Evolutionary conservation across 2,113 vertebrate genomes (phyloP).

Genomic region (Notechis scutatus): DNA sequence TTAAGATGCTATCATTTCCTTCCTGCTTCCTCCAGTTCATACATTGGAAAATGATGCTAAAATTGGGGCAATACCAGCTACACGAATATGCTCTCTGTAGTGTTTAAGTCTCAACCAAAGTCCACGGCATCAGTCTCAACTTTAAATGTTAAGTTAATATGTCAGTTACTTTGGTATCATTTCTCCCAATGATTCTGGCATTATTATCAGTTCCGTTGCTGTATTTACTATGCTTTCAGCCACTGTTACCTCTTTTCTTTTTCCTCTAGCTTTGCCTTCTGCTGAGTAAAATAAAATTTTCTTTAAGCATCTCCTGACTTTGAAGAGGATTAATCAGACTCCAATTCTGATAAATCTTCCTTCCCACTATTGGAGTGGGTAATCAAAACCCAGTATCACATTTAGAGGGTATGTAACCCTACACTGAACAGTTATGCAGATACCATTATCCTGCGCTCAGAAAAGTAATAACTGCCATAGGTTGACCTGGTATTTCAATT

Average conservation of each 20-base stretch:
- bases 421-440: not conserved
- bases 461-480: not conserved
- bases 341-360: not conserved
- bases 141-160: not conserved
- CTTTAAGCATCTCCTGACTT: not conserved
- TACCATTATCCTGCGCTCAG: not conserved
- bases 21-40: not conserved
- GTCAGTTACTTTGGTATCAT: not conserved
- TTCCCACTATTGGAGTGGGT: not conserved
- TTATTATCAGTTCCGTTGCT: not conserved
- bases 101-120: not conserved
- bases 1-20: not conserved
- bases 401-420: not conserved
- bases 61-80: not conserved
- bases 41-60: not conserved
- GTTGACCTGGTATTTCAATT: not conserved
- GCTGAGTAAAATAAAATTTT: not conserved
- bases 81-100: not conserved
- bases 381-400: not conserved
- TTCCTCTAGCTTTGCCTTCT: not conserved
- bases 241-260: not conserved
- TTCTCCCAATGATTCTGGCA: not conserved
- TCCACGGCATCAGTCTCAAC: not conserved
- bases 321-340: not conserved
- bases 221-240: not conserved